These are phyloP conservation scores for Catamblyrhynchus diadema DNA, from an alignment of 2,797 vertebrate genomes.

Conservation along the genomic window DNA sequence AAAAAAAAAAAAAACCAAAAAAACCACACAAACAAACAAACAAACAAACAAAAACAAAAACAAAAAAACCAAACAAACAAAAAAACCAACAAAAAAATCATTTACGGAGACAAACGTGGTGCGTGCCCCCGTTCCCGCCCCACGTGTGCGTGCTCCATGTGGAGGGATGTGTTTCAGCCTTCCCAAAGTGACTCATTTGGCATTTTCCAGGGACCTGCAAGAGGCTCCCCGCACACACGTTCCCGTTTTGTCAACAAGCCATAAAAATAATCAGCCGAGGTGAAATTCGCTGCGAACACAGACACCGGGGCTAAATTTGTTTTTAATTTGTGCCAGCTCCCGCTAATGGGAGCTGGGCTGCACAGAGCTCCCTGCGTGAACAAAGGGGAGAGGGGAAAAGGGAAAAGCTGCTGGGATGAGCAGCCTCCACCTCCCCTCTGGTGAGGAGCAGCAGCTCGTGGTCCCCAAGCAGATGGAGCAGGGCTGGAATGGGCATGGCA, in stretches of 20 bases:
- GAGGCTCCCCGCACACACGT: neutral
- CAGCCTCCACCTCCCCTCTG: constrained; percentile 4
- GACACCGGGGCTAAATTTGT: constrained; percentile 47
- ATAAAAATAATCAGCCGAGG: constrained; percentile 26
- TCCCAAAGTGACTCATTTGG: constrained; percentile 46
- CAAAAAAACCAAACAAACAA: neutral
- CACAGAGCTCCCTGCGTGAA: neutral
- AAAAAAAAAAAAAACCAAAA: neutral
- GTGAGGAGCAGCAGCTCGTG: neutral
- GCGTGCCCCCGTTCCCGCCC: neutral
- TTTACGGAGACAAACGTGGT: constrained; percentile 10
- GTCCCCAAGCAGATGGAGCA: constrained; percentile 48
- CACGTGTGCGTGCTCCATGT: neutral
- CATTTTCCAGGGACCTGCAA: constrained; percentile 53
- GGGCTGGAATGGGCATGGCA: neutral
- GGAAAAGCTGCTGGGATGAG: neutral
- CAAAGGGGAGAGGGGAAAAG: neutral
- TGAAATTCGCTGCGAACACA: constrained; percentile 11
- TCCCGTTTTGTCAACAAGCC: constrained; percentile 51
- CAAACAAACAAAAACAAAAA: neutral
- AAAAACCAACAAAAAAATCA: neutral
- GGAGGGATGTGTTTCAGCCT: constrained; percentile 6
- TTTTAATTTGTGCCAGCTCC: constrained; percentile 36
- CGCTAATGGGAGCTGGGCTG: neutral
- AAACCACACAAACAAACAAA: too few relatives aligned